Evolutionary conservation across 2,797 vertebrate genomes (phyloP), one percentile per base, ranked within the genome.

Genomic region (Oreortyx pictus): DNA sequence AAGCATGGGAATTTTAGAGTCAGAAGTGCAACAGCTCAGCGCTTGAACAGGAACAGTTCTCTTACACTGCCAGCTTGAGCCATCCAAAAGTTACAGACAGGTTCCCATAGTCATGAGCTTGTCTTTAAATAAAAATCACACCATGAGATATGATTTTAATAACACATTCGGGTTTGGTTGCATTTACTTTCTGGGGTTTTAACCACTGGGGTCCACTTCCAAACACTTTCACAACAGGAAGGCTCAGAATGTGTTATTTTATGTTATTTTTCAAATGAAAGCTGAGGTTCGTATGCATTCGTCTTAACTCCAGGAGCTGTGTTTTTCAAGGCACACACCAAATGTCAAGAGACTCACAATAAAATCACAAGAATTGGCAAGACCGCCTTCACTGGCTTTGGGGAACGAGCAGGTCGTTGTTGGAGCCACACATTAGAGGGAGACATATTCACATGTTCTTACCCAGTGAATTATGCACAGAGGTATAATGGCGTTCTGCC

Each of bases 301-400:
- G 71, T 93, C 74, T 91, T 73, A 92, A 92, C 87, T 96, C 89
- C 93, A 92, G 95, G 94, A 96, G 93, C 93, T 88, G 47, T 94
- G 88, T 93, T 94, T 96, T 95, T 92, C 73, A 87, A 95, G 96
- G 92, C 86, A 94, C 79, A 92, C 64, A 96, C 73, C 84, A 93
- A 94, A 88, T 71, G 74, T 92, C 95, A 80, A 88, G 94, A 73
- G 94, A 96, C 87, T 86, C 76, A 54, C 93, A 94, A 95, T 84
- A 95, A 96, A 96, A 96, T 94, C 82, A 88, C 92, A 93, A 82
- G 90, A 92, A 92, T 86, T 95, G 94, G 92, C 96, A 95, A 86
- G 70, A 35, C 54, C 46, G 60, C 77, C 52, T 95, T 89, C 10
- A 0, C 24, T 95, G 94, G 94, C 89, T 94, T 91, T 92, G 89